Evolutionary conservation across 2,113 vertebrate genomes (phyloP).

Genomic region (Colistium nudipinnis): DNA sequence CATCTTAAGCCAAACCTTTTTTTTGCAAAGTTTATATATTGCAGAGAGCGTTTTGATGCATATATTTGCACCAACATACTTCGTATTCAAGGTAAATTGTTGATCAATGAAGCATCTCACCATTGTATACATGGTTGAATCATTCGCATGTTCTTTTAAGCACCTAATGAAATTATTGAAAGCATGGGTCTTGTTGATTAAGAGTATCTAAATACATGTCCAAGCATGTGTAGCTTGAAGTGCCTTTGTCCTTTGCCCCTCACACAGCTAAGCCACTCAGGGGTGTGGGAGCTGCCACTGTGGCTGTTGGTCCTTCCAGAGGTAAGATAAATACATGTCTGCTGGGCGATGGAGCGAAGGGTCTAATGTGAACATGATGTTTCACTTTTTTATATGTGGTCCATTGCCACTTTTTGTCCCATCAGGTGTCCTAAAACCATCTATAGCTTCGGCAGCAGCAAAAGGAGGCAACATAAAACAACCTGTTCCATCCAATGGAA

Average conservation of each 20-base stretch:
- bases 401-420: background rate
- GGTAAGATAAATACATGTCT: conserved; percentile 57
- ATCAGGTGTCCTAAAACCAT: conserved; percentile 60
- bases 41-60: too few species aligned
- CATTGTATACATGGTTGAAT: too few species aligned
- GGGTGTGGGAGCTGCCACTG: conserved; percentile 71
- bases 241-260: background rate
- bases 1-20: background rate
- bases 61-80: too few species aligned
- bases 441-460: conserved; percentile 47
- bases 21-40: too few species aligned
- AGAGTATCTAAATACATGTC: background rate
- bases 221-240: background rate
- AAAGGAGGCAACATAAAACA: conserved; percentile 42
- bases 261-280: conserved; percentile 57
- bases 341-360: background rate
- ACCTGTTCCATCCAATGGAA: background rate
- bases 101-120: too few species aligned
- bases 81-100: too few species aligned
- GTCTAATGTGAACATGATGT: background rate
- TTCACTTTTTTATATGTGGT: background rate
- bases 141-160: too few species aligned
- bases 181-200: too few species aligned
- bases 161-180: background rate
- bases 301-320: conserved; percentile 77